Conservation (phyloP, 2,888 invertebrate genomes). For the Agrochola litura region DNA sequence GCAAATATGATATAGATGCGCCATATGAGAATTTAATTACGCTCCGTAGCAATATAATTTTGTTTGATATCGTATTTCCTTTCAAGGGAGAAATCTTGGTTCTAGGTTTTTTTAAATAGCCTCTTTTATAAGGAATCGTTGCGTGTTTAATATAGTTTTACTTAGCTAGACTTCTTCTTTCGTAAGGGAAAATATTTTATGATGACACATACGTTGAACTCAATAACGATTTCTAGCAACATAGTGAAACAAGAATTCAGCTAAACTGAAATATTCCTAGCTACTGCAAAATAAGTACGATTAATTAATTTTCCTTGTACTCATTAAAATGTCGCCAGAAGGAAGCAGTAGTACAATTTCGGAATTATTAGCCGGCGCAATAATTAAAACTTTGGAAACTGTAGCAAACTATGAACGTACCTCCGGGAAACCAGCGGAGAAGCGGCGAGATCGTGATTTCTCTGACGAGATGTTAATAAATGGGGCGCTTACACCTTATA, state of each 20-base stretch:
- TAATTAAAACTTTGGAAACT: conserved; percentile 72
- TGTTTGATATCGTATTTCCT: conserved; percentile 9
- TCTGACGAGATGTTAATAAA: conserved; percentile 89
- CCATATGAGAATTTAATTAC: conserved; percentile 42
- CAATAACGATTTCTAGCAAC: conserved; percentile 6
- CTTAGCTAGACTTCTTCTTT: conserved; percentile 5
- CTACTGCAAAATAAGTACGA: conserved; percentile 34
- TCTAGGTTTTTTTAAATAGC: background rate
- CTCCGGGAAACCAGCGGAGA: conserved; percentile 59
- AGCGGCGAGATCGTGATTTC: conserved; percentile 79
- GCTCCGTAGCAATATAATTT: conserved; percentile 15
- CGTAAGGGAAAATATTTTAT: conserved; percentile 8
- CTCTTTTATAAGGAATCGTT: background rate
- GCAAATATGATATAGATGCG: conserved; percentile 53
- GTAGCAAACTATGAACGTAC: conserved; percentile 59
- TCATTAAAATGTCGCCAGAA: conserved; percentile 56
- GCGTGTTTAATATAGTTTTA: conserved; percentile 17
- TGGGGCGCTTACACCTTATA: conserved; percentile 88
- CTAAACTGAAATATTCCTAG: conserved; percentile 2
- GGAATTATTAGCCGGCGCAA: conserved; percentile 65
- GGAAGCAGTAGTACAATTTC: conserved; percentile 52
- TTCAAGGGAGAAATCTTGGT: conserved; percentile 20
- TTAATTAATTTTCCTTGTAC: conserved; percentile 42
- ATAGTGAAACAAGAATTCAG: conserved; percentile 11
- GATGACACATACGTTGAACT: conserved; percentile 15